phyloP scores from a whole-genome alignment of 2,888 invertebrate species.

The Hymenopus coronatus region DNA sequence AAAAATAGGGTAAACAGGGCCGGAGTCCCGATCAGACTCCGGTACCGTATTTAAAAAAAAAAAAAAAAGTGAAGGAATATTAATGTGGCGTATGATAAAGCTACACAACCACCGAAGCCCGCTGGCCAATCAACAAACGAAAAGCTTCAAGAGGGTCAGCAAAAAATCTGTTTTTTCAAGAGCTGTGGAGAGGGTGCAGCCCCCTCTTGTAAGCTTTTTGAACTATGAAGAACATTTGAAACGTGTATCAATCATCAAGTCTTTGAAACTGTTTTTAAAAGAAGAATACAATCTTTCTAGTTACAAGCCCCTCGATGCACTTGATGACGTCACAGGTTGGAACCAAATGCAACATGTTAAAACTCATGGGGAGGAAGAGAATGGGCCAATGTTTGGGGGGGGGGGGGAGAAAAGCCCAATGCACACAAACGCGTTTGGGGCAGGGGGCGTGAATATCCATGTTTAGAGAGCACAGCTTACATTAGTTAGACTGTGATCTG shows the following conservation, averaged over 20 bases:
- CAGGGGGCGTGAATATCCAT: neutral
- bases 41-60: too few species aligned
- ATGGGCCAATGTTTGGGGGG: neutral
- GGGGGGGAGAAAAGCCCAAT: neutral
- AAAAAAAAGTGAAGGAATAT: too few species aligned
- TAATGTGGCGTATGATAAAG: too few species aligned
- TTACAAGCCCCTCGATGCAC: neutral
- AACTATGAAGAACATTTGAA: neutral
- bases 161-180: neutral
- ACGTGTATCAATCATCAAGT: neutral
- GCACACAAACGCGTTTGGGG: neutral
- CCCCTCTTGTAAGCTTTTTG: neutral
- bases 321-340: neutral
- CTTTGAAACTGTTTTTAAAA: neutral
- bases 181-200: neutral
- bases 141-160: too few species aligned
- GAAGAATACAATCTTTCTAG: neutral
- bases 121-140: too few species aligned
- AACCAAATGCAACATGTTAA: neutral
- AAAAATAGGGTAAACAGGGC: too few species aligned
- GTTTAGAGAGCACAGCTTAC: neutral
- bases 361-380: neutral
- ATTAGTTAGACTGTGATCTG: neutral
- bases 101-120: too few species aligned
- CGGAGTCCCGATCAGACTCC: too few species aligned